phyloP scores from a whole-genome alignment of 2,797 vertebrate species.

The Loris lydekkerianus region DNA sequence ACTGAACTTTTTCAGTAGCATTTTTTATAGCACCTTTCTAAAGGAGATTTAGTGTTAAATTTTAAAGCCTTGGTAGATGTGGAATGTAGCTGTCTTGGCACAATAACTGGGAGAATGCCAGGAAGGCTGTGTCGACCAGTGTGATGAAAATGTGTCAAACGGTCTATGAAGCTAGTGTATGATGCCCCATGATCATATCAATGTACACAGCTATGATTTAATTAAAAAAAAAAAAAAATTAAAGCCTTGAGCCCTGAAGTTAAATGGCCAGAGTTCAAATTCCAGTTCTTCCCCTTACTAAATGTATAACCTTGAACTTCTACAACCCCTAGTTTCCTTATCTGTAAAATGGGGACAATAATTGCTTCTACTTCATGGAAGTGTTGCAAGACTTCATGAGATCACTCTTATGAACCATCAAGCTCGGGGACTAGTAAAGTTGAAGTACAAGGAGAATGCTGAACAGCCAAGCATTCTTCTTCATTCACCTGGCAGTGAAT shows the following conservation, averaged over 20 bases:
- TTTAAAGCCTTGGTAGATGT: background rate
- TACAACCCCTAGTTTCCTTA: background rate
- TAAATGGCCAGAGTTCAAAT: conserved; percentile 20
- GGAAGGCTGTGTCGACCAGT: no score
- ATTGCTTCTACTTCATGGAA: background rate
- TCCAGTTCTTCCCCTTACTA: background rate
- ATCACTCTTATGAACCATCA: background rate
- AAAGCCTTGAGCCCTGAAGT: background rate
- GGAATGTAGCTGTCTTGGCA: no score
- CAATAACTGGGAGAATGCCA: no score
- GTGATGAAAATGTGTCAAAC: no score
- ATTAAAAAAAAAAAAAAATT: background rate
- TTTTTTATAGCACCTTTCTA: background rate
- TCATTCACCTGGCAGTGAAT: background rate
- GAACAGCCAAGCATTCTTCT: fast-evolving
- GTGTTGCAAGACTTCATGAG: background rate
- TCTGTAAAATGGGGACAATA: background rate
- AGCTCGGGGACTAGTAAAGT: background rate
- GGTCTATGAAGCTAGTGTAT: no score
- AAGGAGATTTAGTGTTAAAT: background rate
- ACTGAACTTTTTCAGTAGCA: background rate
- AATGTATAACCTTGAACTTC: background rate
- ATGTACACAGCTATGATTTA: no score
- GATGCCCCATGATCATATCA: no score
- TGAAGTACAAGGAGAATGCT: background rate